Evolutionary conservation across 35 echinoderm and acorn worm genomes (phyloP).

Genomic region (Chiridota heheva): DNA sequence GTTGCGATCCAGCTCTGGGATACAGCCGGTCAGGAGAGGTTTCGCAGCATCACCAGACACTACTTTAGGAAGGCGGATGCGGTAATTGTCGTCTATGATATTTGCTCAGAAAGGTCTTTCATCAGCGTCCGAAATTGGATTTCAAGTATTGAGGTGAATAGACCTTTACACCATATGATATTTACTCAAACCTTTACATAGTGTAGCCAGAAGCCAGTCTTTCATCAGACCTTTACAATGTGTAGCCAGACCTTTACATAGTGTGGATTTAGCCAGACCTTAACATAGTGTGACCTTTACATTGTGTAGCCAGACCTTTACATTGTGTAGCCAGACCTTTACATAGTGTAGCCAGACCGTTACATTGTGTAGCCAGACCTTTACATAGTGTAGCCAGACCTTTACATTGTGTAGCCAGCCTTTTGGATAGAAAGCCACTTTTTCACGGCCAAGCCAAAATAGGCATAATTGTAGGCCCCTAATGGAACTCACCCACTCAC

Average conservation of each 20-base stretch:
- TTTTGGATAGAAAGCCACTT: no score
- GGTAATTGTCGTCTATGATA: slow-evolving; percentile 81
- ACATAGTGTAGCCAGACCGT: background rate
- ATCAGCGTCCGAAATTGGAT: slow-evolving; percentile 92
- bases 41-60: slow-evolving; percentile 91
- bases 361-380: no score
- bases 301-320: background rate
- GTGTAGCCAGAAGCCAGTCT: background rate
- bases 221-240: background rate
- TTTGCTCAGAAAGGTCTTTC: slow-evolving; percentile 77
- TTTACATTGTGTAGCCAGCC: no score
- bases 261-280: no score
- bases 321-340: background rate
- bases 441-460: no score
- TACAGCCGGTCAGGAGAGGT: slow-evolving; percentile 90
- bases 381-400: no score
- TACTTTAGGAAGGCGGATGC: slow-evolving; percentile 96
- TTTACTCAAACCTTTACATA: background rate
- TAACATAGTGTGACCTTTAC: background rate
- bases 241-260: background rate
- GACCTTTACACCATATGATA: background rate
- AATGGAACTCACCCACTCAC: no score
- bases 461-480: no score
- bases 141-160: slow-evolving; percentile 70
- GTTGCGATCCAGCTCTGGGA: slow-evolving; percentile 96